Evolutionary conservation across 2,888 invertebrate genomes (phyloP).

Genomic region (Cepaea hortensis): DNA sequence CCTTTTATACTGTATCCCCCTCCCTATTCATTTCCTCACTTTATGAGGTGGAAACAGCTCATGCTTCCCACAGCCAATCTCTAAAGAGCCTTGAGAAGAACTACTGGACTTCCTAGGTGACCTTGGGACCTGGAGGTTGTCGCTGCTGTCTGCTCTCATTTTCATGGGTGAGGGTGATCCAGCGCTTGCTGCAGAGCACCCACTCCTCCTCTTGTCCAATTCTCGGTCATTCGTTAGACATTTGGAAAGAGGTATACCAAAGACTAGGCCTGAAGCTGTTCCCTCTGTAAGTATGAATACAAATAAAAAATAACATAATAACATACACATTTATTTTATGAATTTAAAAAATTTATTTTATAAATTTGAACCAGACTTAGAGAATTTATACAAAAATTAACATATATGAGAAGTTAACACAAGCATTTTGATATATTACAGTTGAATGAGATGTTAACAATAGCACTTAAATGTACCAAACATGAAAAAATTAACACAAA

Average conservation of each 20-base stretch:
- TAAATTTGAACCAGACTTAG: no score
- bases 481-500: no score
- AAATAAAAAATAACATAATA: background rate
- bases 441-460: background rate
- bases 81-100: constrained; percentile 69
- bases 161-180: constrained; percentile 52
- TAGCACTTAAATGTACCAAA: no score
- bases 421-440: constrained; percentile 59
- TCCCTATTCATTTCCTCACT: constrained; percentile 27
- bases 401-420: constrained; percentile 38
- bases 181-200: background rate
- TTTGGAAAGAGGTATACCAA: constrained; percentile 89
- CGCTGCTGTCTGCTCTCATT: constrained; percentile 61
- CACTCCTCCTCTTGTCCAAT: constrained; percentile 73
- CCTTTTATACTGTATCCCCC: no score
- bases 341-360: no score
- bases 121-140: constrained; percentile 60
- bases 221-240: constrained; percentile 88
- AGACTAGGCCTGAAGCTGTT: constrained; percentile 81
- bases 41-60: constrained; percentile 40
- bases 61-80: constrained; percentile 45
- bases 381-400: background rate
- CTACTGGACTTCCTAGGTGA: constrained; percentile 69
- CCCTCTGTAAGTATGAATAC: constrained; percentile 9
- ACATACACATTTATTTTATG: background rate